Conservation (phyloP, 2,113 vertebrate species). For the Cavia aperea region DNA sequence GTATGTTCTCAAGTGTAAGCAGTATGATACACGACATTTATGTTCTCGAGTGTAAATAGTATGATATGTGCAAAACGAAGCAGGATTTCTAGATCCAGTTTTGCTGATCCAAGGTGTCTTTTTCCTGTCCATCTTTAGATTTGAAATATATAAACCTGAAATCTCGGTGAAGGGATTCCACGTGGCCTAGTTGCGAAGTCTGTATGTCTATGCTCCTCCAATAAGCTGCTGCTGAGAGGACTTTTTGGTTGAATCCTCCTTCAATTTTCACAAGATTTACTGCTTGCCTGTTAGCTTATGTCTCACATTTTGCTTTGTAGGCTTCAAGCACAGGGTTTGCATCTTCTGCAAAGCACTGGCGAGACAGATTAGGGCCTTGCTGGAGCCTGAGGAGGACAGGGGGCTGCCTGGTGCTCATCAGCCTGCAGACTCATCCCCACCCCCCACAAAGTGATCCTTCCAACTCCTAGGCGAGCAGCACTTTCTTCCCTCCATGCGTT, state of each 20-base stretch:
- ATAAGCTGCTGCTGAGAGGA: background rate
- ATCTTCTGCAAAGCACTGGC: constrained; percentile 2
- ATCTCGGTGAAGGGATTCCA: background rate
- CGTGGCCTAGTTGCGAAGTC: background rate
- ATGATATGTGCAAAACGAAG: background rate
- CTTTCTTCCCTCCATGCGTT: background rate
- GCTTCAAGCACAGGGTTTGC: background rate
- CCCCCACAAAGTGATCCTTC: background rate
- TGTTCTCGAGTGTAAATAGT: background rate
- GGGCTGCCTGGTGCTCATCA: constrained; percentile 35
- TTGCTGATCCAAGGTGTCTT: background rate
- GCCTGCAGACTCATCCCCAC: background rate
- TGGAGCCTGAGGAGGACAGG: background rate
- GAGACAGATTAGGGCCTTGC: constrained; percentile 32
- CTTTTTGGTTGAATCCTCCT: constrained; percentile 31
- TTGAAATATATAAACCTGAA: constrained; percentile 17
- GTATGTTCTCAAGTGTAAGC: background rate
- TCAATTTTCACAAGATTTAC: constrained; percentile 41
- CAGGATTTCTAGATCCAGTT: background rate
- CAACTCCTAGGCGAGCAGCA: background rate
- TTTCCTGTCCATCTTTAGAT: background rate
- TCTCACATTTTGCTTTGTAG: constrained; percentile 24
- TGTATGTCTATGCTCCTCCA: background rate
- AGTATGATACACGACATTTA: background rate
- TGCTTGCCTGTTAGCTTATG: constrained; percentile 42